Evolutionary conservation across 64 coral and sea anemone genomes (phyloP), one percentile per base, ranked within the genome.

Genomic region (Anthopleura sola): DNA sequence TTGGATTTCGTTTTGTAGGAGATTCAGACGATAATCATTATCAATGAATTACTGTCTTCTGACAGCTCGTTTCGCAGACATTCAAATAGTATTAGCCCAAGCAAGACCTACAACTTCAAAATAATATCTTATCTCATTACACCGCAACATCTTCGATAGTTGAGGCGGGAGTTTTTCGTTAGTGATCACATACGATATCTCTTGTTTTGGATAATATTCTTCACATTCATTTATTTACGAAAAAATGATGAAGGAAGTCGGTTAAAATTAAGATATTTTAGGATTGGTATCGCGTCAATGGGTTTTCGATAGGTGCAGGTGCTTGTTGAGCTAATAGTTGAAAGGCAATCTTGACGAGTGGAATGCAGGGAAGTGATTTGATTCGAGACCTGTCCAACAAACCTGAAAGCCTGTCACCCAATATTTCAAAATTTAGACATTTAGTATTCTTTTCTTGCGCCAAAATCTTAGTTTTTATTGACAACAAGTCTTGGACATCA

Each of bases 21-120:
- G 76, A 79, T 79, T 79, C 76, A 79, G 76, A 79, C 76, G 76
- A 79, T 79, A 79, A 48, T 48, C 36, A 79, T 79, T 79, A 79
- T 47, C 76, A 79, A 8, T 38, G 76, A 48, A 79, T 79, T 79
- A 15, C 76, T 79, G 76, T 38, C 19, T 48, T 79, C 76, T 79
- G 76, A 79, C 76, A 79, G 19, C 76, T 46, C 6, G 18, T 23
- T 1, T 38, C 76, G 17, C 19, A 18, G 76, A 24, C 76, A 28
- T 79, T 4, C 39, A 47, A 24, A 44, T 34, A 71, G 26, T 48
- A 79, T 79, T 39, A 38, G 37, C 37, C 19, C 37, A 18, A 20
- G n/a, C 4, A 23, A 20, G n/a, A 28, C 29, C 28, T 71, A 34
- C 29, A 71, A 71, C 66, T 71, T 71, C 66, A 71, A 71, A 71